Conservation (phyloP, 1,140 invertebrate species). For the Phocides pigmalion region DNA sequence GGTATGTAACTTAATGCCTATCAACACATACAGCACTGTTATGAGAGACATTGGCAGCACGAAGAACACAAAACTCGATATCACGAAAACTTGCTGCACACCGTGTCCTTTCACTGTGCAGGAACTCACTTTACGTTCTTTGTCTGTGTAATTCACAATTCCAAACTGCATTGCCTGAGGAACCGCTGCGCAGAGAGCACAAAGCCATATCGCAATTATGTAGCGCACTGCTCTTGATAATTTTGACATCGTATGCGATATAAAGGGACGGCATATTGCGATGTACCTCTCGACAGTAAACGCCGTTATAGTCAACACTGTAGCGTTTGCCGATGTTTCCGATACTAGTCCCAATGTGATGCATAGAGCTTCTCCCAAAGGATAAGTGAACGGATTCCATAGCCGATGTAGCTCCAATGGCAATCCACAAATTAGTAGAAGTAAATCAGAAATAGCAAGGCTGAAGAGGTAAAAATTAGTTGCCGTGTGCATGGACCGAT, state of each 20-base stretch:
- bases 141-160: conserved; percentile 83
- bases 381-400: conserved; percentile 91
- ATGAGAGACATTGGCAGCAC: conserved; percentile 91
- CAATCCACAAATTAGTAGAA: conserved; percentile 90
- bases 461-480: conserved; percentile 95
- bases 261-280: conserved; percentile 96
- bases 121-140: conserved; percentile 77
- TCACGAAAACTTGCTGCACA: conserved; percentile 87
- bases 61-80: conserved; percentile 91
- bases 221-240: conserved; percentile 88
- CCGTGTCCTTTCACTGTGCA: conserved; percentile 84
- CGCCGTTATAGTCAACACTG: conserved; percentile 96
- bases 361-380: conserved; percentile 91
- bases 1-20: conserved; percentile 86
- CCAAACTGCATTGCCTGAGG: conserved; percentile 92
- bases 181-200: conserved; percentile 90
- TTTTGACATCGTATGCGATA: conserved; percentile 94
- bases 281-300: conserved; percentile 98
- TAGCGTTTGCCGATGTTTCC: conserved; percentile 95
- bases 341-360: conserved; percentile 89
- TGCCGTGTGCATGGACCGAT: conserved; percentile 92
- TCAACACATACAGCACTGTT: conserved; percentile 88
- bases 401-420: conserved; percentile 91
- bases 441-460: conserved; percentile 93
- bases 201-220: conserved; percentile 88